These are phyloP conservation scores for Elmis aenea DNA, from an alignment of 2,888 invertebrate genomes.

Conservation along the genomic window DNA sequence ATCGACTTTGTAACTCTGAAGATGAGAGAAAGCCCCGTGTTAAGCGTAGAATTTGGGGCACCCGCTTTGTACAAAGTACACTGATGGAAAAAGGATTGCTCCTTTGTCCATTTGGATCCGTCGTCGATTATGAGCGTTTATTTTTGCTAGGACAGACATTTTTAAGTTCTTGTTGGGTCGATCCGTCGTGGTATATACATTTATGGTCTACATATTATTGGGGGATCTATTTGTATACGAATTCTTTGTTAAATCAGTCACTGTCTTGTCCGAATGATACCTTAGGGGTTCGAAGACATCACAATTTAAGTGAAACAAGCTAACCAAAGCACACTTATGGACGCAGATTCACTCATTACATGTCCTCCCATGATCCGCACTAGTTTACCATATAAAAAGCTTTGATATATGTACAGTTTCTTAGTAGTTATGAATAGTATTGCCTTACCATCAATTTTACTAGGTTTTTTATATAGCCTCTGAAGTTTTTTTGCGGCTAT, in stretches of 20 bases:
- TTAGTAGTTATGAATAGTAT: conserved; percentile 29
- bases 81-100: too few species aligned
- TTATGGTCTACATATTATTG: conserved; percentile 32
- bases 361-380: conserved; percentile 26
- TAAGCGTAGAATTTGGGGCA: too few species aligned
- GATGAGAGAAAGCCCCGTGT: too few species aligned
- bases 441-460: conserved; percentile 39
- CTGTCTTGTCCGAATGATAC: conserved; percentile 17
- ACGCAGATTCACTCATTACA: conserved; percentile 25
- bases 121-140: too few species aligned
- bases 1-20: too few species aligned
- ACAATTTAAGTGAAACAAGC: conserved; percentile 26
- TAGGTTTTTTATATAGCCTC: conserved; percentile 37
- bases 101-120: too few species aligned
- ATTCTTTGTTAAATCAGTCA: conserved; percentile 22
- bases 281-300: conserved; percentile 20
- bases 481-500: conserved; percentile 9
- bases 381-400: conserved; percentile 47
- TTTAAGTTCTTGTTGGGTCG: too few species aligned
- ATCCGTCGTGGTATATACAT: conserved; percentile 40
- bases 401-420: conserved; percentile 45
- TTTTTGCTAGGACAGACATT: too few species aligned
- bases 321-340: conserved; percentile 24
- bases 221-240: conserved; percentile 15
- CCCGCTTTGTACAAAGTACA: too few species aligned